Conservation (phyloP, 2,888 invertebrate species). For the Allophyes oxyacanthae region DNA sequence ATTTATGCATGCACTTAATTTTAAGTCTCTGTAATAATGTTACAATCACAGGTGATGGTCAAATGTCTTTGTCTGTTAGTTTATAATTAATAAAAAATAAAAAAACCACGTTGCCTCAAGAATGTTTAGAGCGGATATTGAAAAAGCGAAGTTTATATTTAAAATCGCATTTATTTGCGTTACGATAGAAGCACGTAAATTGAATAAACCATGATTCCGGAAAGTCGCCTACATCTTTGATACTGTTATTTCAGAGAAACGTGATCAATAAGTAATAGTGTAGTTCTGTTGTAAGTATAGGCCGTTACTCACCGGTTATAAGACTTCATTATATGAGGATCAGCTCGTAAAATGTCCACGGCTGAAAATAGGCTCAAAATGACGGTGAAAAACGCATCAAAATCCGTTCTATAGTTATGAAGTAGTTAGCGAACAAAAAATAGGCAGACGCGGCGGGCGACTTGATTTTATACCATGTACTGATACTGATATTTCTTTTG, state of each 20-base stretch:
- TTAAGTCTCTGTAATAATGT: background rate
- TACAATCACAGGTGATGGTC: conserved; percentile 31
- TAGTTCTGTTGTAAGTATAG: no score
- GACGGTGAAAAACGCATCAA: no score
- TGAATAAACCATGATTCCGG: conserved; percentile 23
- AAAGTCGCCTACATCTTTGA: conserved; percentile 21
- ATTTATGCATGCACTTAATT: conserved; percentile 10
- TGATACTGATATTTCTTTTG: no score
- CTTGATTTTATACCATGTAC: no score
- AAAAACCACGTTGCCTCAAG: conserved; percentile 1
- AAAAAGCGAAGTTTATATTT: conserved; percentile 25
- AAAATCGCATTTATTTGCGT: conserved; percentile 22
- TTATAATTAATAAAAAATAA: no score
- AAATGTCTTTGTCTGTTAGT: conserved; percentile 3
- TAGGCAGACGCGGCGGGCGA: no score
- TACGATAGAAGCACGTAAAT: conserved; percentile 13
- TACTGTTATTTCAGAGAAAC: conserved; percentile 30
- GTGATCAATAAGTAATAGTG: conserved; percentile 28
- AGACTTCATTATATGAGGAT: no score
- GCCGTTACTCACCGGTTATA: no score
- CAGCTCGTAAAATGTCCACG: no score
- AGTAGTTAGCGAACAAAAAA: no score
- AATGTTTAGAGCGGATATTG: conserved; percentile 8
- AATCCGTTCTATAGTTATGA: no score
- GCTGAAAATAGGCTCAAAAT: no score